These are phyloP conservation scores for Desmophyllum pertusum DNA, from an alignment of 92 coral and sea anemone genomes.

Conservation along the genomic window DNA sequence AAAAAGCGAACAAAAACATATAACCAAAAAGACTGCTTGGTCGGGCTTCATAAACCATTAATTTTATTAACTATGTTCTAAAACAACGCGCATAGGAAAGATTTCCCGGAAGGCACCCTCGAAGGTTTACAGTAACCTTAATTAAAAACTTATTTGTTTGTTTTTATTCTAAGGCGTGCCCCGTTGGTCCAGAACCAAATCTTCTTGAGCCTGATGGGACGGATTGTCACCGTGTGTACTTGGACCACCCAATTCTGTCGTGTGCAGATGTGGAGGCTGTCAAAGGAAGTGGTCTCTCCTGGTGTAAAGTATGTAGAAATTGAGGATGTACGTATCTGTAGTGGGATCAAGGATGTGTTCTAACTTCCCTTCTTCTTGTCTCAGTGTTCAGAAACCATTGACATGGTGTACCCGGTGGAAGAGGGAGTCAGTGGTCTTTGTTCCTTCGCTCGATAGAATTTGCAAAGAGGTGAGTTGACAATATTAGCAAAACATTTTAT, in stretches of 20 bases:
- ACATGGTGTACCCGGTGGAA: conserved; percentile 81
- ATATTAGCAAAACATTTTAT: too few relatives aligned
- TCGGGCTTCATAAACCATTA: too few relatives aligned
- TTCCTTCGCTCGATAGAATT: conserved; percentile 78
- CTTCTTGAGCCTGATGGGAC: conserved; percentile 78
- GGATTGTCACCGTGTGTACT: conserved; percentile 82
- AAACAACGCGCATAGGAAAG: too few relatives aligned
- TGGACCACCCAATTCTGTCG: conserved; percentile 91
- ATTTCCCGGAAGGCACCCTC: too few relatives aligned
- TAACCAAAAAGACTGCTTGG: too few relatives aligned
- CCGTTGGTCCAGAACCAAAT: conserved; percentile 94
- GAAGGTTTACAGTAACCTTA: too few relatives aligned
- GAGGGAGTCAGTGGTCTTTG: conserved; percentile 83
- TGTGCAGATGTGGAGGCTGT: conserved; percentile 87
- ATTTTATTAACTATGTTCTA: too few relatives aligned
- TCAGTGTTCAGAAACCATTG: conserved; percentile 77
- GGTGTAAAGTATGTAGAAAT: conserved; percentile 77
- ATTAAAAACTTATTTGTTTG: too few relatives aligned
- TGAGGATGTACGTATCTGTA: background rate
- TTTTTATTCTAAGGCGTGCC: conserved; percentile 82
- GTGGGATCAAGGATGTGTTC: background rate
- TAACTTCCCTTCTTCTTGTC: background rate
- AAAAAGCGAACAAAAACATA: too few relatives aligned
- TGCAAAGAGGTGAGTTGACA: conserved; percentile 84
- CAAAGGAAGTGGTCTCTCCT: conserved; percentile 72